These are phyloP conservation scores for Falco rusticolus DNA, from an alignment of 2,797 vertebrate genomes.

Conservation along the genomic window DNA sequence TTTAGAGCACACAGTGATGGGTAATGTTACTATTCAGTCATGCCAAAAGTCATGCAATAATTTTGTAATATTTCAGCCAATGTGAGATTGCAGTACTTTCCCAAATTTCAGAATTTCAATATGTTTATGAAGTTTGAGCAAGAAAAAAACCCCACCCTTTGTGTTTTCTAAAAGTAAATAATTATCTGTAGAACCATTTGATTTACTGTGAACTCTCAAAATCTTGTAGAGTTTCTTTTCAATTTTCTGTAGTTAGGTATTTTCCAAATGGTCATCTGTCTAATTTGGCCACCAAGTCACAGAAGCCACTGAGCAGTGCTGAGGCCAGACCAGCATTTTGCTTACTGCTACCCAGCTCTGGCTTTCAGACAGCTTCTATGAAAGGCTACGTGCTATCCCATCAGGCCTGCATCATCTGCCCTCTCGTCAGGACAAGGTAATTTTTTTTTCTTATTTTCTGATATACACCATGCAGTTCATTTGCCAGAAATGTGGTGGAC, in stretches of 20 bases:
- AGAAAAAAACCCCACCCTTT: rapidly evolving
- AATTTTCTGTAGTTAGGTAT: not conserved
- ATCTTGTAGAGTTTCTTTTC: not conserved
- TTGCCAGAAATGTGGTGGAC: not conserved
- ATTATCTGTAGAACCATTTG: not conserved
- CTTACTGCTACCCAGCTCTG: not conserved
- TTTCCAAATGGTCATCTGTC: not conserved
- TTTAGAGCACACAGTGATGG: not conserved
- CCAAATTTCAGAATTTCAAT: not conserved
- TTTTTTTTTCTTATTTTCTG: not conserved
- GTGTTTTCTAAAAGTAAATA: not conserved
- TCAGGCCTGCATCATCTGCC: not conserved
- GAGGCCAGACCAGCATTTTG: not conserved
- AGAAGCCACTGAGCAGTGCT: not conserved
- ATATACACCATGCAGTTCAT: not conserved
- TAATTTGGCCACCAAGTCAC: not conserved
- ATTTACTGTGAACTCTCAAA: not conserved
- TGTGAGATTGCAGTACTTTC: not conserved
- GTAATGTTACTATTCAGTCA: not conserved
- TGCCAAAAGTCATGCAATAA: not conserved
- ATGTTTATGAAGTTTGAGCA: not conserved
- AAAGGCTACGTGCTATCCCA: rapidly evolving
- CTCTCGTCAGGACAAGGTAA: not conserved
- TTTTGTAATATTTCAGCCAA: not conserved
- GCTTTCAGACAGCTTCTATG: not conserved